These are phyloP conservation scores for Pocillopora meandrina DNA, from an alignment of 92 coral and sea anemone species.

Conservation along the genomic window DNA sequence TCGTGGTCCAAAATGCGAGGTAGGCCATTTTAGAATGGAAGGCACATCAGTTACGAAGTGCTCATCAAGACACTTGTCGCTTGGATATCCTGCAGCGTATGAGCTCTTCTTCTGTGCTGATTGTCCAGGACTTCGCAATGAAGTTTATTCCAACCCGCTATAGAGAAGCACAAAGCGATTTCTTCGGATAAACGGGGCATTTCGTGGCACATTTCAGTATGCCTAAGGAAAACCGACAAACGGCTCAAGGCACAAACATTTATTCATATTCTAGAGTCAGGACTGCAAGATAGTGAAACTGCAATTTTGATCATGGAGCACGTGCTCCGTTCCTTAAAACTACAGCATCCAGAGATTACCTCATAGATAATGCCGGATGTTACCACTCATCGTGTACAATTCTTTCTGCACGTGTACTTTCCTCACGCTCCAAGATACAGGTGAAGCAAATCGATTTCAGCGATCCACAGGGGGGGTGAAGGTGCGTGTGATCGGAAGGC, in stretches of 20 bases:
- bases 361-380: neutral
- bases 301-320: slow-evolving; percentile 25
- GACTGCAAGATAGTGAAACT: slow-evolving; percentile 32
- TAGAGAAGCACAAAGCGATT: slow-evolving; percentile 41
- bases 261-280: slow-evolving; percentile 35
- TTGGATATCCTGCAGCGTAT: slow-evolving; percentile 13
- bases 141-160: slow-evolving; percentile 16
- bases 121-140: slow-evolving; percentile 14
- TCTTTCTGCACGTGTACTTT: slow-evolving; percentile 15
- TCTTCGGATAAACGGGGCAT: slow-evolving; percentile 53
- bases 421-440: neutral
- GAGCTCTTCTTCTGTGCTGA: slow-evolving; percentile 21
- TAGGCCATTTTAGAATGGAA: slow-evolving; percentile 43
- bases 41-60: slow-evolving; percentile 47
- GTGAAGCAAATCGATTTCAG: slow-evolving; percentile 17
- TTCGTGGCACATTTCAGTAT: slow-evolving; percentile 46
- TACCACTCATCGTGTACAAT: slow-evolving; percentile 5
- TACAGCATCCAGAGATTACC: slow-evolving; percentile 11
- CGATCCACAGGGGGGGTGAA: slow-evolving; percentile 1
- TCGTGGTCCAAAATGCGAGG: slow-evolving; percentile 36
- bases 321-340: slow-evolving; percentile 9
- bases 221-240: slow-evolving; percentile 24
- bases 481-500: slow-evolving; percentile 8
- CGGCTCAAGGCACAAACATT: slow-evolving; percentile 30
- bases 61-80: slow-evolving; percentile 47